A percentile compares a stretch with the other conserved stretches of the same genome.
Conservation (phyloP, 2,888 invertebrate species). For the Aspidapion aeneum region DNA sequence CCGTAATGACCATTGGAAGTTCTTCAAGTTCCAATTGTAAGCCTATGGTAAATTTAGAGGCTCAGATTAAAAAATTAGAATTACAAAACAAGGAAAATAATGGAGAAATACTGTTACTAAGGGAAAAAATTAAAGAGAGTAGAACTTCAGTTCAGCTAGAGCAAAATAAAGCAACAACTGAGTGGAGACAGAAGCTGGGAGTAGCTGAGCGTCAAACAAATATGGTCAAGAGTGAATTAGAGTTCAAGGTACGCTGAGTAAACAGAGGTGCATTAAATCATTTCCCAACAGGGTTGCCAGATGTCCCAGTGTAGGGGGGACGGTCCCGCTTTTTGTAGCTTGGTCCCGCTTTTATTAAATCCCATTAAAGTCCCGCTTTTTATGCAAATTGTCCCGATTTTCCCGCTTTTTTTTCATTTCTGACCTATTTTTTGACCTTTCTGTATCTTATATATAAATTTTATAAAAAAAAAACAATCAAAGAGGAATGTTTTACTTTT, state of each 20-base stretch:
- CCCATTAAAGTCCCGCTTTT: too few relatives aligned
- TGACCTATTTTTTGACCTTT: too few relatives aligned
- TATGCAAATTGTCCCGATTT: too few relatives aligned
- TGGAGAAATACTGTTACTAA: constrained; percentile 55
- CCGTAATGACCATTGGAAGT: not conserved
- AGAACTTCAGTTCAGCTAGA: constrained; percentile 50
- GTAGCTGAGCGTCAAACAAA: constrained; percentile 47
- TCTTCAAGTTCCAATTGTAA: not conserved
- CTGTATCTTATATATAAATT: too few relatives aligned
- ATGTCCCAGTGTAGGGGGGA: too few relatives aligned
- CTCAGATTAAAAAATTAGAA: constrained; percentile 34
- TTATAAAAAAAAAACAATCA: too few relatives aligned
- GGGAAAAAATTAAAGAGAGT: constrained; percentile 52
- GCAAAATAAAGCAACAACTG: constrained; percentile 46
- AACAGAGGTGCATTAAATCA: too few relatives aligned
- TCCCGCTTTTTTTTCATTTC: too few relatives aligned
- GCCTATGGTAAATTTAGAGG: constrained; percentile 14
- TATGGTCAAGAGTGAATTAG: constrained; percentile 52
- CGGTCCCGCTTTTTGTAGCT: too few relatives aligned
- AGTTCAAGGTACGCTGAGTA: constrained; percentile 52
- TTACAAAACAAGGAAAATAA: constrained; percentile 55
- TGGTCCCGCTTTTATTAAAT: too few relatives aligned
- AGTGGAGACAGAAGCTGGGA: constrained; percentile 52
- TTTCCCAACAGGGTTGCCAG: too few relatives aligned
- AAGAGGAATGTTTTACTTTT: too few relatives aligned